phyloP scores from a whole-genome alignment of 2,888 invertebrate genomes.

The Mythimna vitellina region DNA sequence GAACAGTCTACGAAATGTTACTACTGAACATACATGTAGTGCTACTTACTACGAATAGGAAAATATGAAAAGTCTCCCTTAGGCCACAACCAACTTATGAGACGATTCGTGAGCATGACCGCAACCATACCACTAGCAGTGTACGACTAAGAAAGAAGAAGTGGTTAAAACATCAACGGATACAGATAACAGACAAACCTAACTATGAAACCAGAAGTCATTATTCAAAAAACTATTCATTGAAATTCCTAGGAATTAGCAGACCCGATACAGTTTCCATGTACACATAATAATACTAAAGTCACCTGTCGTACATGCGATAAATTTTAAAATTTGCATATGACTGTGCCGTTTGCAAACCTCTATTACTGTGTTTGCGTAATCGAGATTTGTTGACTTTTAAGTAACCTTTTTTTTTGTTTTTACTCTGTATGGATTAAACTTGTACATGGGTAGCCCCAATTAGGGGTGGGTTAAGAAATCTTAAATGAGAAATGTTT shows the following conservation, averaged over 20 bases:
- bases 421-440: slow-evolving; percentile 18
- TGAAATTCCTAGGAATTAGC: slow-evolving; percentile 43
- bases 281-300: slow-evolving; percentile 45
- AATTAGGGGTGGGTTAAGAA: neutral
- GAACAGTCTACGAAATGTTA: too few relatives aligned
- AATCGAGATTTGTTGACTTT: slow-evolving; percentile 30
- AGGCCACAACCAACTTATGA: too few relatives aligned
- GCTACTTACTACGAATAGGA: too few relatives aligned
- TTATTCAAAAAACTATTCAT: slow-evolving; percentile 27
- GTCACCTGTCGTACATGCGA: slow-evolving; percentile 44
- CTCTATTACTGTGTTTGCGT: slow-evolving; percentile 25
- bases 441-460: neutral
- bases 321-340: slow-evolving; percentile 59
- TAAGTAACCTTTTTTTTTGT: slow-evolving; percentile 11
- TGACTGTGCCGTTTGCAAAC: slow-evolving; percentile 15
- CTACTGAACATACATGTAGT: too few relatives aligned
- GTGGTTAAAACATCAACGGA: neutral
- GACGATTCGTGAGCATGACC: too few relatives aligned
- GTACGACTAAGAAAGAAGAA: too few relatives aligned
- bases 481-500: neutral
- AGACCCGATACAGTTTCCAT: slow-evolving; percentile 26
- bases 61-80: too few relatives aligned
- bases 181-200: neutral
- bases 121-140: too few relatives aligned
- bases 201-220: slow-evolving; percentile 11